Conservation (phyloP, 1,140 invertebrate species). For the Drosophila littoralis region DNA sequence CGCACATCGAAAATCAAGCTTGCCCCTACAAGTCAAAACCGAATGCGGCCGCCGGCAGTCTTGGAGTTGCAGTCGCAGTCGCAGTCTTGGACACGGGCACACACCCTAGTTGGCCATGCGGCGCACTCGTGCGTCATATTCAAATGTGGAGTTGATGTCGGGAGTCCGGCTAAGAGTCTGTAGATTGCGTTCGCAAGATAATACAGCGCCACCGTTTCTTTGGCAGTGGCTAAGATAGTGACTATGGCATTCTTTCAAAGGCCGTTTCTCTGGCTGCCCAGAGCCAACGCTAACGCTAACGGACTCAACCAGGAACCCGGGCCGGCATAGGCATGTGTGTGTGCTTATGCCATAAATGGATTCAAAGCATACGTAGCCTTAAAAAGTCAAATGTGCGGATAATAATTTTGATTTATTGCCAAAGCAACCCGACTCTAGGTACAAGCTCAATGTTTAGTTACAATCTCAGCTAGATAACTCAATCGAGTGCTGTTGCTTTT, state of each 20-base stretch:
- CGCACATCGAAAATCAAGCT: conserved; percentile 78
- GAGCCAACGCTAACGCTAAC: conserved; percentile 43
- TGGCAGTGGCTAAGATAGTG: conserved; percentile 21
- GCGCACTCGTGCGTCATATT: conserved; percentile 78
- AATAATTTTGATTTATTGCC: conserved; percentile 81
- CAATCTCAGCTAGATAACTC: conserved; percentile 75
- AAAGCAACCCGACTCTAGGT: conserved; percentile 41
- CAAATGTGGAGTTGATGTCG: conserved; percentile 61
- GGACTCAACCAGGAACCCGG: conserved; percentile 67
- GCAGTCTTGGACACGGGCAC: conserved; percentile 44
- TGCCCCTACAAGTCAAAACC: conserved; percentile 70
- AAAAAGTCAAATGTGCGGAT: conserved; percentile 77
- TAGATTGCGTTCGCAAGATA: conserved; percentile 75
- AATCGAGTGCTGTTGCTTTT: conserved; percentile 23
- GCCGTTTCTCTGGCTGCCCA: conserved; percentile 52
- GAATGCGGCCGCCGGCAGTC: conserved; percentile 50
- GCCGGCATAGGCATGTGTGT: background rate
- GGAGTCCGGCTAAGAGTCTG: conserved; percentile 55
- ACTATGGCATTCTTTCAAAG: conserved; percentile 76
- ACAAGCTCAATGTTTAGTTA: conserved; percentile 24
- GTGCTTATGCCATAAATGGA: conserved; percentile 65
- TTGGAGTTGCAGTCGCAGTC: conserved; percentile 28
- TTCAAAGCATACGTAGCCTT: conserved; percentile 70
- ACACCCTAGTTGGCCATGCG: conserved; percentile 71
- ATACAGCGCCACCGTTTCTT: conserved; percentile 75